Conservation (phyloP, 2,888 invertebrate species). For the Drosophila mimica region DNA sequence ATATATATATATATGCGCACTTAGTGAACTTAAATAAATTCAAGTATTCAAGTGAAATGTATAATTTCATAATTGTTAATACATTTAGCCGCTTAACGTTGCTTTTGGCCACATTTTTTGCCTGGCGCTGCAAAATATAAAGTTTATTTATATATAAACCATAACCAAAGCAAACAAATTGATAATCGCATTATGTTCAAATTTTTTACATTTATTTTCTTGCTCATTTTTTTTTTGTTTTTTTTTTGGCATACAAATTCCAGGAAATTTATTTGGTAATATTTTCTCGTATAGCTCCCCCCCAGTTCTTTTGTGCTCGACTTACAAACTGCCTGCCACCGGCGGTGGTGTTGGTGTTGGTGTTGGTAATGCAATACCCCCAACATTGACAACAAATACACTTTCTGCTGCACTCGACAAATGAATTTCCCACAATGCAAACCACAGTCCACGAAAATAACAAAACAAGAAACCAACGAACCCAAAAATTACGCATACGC, state of each 20-base stretch:
- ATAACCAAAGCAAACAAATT: conserved; percentile 39
- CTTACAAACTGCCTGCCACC: conserved; percentile 56
- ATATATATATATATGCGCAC: not conserved
- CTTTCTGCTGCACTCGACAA: conserved; percentile 75
- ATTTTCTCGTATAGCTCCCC: conserved; percentile 24
- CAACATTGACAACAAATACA: conserved; percentile 1
- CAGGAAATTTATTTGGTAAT: conserved; percentile 71
- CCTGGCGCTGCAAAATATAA: conserved; percentile 52
- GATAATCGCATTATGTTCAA: conserved; percentile 56
- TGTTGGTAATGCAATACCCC: conserved; percentile 66
- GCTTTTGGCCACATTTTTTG: conserved; percentile 15
- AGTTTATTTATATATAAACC: not conserved
- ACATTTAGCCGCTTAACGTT: conserved; percentile 16
- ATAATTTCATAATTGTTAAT: conserved; percentile 19
- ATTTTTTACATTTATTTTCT: conserved; percentile 10
- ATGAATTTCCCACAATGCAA: conserved; percentile 78
- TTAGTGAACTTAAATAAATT: not conserved
- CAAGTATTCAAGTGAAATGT: conserved; percentile 15
- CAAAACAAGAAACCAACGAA: conserved; percentile 13
- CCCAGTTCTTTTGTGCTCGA: conserved; percentile 49
- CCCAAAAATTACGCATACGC: conserved; percentile 72
- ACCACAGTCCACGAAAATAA: conserved; percentile 30
- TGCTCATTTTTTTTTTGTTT: conserved; percentile 1
- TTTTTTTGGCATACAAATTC: conserved; percentile 33
- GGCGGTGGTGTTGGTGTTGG: not conserved